Evolutionary conservation across 2,113 vertebrate species (phyloP).

Genomic region (Marmota monax): DNA sequence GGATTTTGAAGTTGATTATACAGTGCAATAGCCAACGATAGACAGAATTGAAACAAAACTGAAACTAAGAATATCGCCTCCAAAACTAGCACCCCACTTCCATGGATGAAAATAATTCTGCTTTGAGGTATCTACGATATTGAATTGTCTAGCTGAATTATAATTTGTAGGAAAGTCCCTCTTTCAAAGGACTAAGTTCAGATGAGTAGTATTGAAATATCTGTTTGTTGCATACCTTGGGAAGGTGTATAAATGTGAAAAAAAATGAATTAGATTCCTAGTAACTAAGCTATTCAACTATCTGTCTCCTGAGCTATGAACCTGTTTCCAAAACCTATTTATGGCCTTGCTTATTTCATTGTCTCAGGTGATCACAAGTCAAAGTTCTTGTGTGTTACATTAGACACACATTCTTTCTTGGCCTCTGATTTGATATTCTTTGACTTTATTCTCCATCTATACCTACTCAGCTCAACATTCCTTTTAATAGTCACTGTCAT

Average conservation of each 20-base stretch:
- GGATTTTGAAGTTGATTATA: constrained; percentile 15
- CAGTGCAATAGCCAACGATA: not conserved
- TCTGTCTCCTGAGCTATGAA: not conserved
- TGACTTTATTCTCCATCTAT: not conserved
- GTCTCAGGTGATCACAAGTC: not conserved
- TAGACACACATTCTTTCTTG: not conserved
- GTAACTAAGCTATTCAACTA: not conserved
- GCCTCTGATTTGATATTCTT: not conserved
- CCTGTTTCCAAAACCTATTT: not conserved
- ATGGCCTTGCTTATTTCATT: not conserved
- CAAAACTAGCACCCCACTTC: not conserved
- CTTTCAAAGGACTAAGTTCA: not conserved
- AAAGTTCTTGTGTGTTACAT: not conserved
- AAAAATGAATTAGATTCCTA: not conserved
- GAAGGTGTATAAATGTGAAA: not conserved
- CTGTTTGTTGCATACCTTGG: not conserved
- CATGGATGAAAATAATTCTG: not conserved
- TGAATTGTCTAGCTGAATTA: not conserved
- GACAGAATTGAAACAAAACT: not conserved
- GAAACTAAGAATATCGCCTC: not conserved
- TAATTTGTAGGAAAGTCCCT: not conserved
- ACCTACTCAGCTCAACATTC: not conserved
- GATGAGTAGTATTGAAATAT: not conserved
- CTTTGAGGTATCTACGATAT: not conserved
- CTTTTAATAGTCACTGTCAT: not conserved